A percentile compares a stretch with the other conserved stretches of the same genome.
Evolutionary conservation across 2,113 vertebrate genomes (phyloP).

Genomic region (Xyliphius kryptos): DNA sequence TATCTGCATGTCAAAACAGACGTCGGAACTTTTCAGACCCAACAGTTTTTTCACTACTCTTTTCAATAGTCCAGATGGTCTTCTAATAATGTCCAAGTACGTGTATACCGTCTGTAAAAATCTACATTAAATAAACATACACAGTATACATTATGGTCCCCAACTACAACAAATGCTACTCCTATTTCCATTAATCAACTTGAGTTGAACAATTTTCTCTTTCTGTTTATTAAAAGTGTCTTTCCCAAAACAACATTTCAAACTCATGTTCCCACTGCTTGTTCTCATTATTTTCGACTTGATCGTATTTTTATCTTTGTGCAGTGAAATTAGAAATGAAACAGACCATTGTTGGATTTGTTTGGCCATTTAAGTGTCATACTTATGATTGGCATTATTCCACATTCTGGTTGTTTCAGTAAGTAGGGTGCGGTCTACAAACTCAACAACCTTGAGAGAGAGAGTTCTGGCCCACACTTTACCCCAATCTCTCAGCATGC

Average conservation of each 20-base stretch:
- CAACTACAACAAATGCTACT: no score
- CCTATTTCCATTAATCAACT: no score
- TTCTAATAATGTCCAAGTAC: no score
- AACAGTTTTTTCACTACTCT: no score
- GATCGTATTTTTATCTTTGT: constrained; percentile 1
- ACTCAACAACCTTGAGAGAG: constrained; percentile 14
- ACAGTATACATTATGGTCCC: neutral
- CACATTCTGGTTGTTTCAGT: constrained; percentile 21
- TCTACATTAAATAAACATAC: neutral
- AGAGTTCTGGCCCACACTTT: constrained; percentile 20
- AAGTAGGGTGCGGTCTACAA: constrained; percentile 17
- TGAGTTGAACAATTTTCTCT: no score
- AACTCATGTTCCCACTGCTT: neutral
- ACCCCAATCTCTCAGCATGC: constrained; percentile 22
- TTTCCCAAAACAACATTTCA: neutral
- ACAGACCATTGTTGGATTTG: constrained; percentile 10
- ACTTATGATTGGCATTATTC: constrained; percentile 25
- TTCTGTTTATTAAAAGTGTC: no score
- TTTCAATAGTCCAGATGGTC: no score
- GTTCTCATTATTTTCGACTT: neutral
- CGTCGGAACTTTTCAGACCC: no score
- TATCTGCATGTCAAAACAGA: no score
- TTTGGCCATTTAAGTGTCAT: neutral
- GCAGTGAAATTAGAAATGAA: constrained; percentile 10
- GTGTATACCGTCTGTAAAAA: no score